phyloP scores from a whole-genome alignment of 2,888 invertebrate species.

The Platerodrilus igneus region DNA sequence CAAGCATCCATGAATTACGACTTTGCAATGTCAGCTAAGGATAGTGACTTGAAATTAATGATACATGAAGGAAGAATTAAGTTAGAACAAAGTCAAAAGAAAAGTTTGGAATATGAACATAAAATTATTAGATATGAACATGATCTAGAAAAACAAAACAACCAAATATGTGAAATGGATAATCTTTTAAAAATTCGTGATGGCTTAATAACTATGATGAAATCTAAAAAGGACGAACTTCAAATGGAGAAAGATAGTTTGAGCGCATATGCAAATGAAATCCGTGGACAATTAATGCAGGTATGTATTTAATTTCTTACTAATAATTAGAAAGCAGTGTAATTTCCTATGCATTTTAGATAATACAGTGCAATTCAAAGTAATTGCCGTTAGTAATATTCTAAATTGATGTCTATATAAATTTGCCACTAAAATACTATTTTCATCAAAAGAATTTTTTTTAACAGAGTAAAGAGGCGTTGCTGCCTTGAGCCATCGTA shows the following conservation, averaged over 20 bases:
- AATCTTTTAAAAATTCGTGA: constrained; percentile 59
- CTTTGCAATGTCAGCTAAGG: constrained; percentile 22
- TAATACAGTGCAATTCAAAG: too few species aligned
- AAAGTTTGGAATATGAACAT: constrained; percentile 40
- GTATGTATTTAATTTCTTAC: constrained; percentile 29
- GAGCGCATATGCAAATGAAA: constrained; percentile 39
- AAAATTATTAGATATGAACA: constrained; percentile 54
- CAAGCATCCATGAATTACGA: constrained; percentile 15
- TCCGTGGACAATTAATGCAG: constrained; percentile 37
- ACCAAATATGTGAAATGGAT: constrained; percentile 58
- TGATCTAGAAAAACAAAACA: constrained; percentile 56
- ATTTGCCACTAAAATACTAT: too few species aligned
- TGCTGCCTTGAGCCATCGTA: too few species aligned
- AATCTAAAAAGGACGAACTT: constrained; percentile 52
- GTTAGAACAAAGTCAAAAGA: constrained; percentile 32
- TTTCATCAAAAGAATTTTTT: too few species aligned
- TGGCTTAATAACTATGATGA: constrained; percentile 57
- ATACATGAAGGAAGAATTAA: constrained; percentile 40
- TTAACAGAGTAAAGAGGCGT: too few species aligned
- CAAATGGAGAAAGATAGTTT: constrained; percentile 51
- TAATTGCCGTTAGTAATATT: too few species aligned
- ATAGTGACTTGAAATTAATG: constrained; percentile 38
- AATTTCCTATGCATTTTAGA: too few species aligned
- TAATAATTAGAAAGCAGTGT: too few species aligned
- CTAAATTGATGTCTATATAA: too few species aligned